Evolutionary conservation across 1,140 invertebrate genomes (phyloP).

Genomic region (Cotesia vestalis): DNA sequence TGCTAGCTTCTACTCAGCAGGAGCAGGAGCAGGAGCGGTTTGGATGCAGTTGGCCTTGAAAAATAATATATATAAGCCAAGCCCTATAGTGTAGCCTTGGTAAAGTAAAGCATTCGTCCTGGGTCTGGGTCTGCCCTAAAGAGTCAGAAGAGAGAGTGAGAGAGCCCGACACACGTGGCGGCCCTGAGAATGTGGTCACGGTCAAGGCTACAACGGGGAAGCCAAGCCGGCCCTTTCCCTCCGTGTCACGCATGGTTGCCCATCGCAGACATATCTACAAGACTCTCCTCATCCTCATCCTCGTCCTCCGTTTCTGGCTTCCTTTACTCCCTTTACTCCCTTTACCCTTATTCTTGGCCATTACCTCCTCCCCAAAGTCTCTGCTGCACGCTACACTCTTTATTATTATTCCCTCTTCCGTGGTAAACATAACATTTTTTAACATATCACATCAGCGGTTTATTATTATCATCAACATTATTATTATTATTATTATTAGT

Average conservation of each 20-base stretch:
- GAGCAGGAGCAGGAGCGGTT: slow-evolving; percentile 34
- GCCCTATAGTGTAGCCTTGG: slow-evolving; percentile 29
- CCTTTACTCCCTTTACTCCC: too few relatives aligned
- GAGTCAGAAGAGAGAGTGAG: background rate
- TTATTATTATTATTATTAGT: too few relatives aligned
- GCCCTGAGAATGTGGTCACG: slow-evolving; percentile 52
- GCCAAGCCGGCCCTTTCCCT: slow-evolving; percentile 24
- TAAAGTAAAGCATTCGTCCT: slow-evolving; percentile 40
- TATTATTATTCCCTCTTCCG: slow-evolving; percentile 6
- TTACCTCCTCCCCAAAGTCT: too few relatives aligned
- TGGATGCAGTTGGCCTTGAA: slow-evolving; percentile 51
- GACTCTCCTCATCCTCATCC: background rate
- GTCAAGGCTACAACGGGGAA: slow-evolving; percentile 51
- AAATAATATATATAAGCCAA: slow-evolving; percentile 17
- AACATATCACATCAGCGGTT: background rate
- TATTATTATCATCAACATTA: too few relatives aligned
- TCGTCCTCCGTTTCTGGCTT: too few relatives aligned
- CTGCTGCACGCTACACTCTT: background rate
- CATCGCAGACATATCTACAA: slow-evolving; percentile 14
- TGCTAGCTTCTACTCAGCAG: too few relatives aligned
- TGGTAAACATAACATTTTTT: slow-evolving; percentile 19
- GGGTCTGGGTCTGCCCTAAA: slow-evolving; percentile 24
- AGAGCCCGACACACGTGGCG: slow-evolving; percentile 33
- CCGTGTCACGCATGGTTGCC: slow-evolving; percentile 6
- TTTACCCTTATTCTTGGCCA: too few relatives aligned